Evolutionary conservation across 1,140 invertebrate species (phyloP).

Genomic region (Drosophila pectinifera): DNA sequence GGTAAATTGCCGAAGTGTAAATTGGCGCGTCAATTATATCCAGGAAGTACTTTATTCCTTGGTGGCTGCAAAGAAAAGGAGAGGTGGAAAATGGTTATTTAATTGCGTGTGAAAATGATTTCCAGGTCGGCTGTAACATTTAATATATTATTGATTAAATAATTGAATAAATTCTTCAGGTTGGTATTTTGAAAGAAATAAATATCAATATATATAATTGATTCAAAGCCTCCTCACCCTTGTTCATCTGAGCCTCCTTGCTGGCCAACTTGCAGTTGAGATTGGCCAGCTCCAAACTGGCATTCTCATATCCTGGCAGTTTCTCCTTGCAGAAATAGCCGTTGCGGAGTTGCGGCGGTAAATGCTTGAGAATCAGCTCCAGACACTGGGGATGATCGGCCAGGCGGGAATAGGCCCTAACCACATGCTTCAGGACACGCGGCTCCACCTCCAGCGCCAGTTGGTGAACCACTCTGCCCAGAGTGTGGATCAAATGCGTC

Average conservation of each 20-base stretch:
- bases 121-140: not conserved
- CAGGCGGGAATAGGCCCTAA: constrained; percentile 96
- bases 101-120: constrained; percentile 21
- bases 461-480: constrained; percentile 97
- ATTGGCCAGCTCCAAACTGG: not conserved
- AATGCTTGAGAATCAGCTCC: constrained; percentile 95
- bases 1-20: constrained; percentile 56
- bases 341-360: constrained; percentile 97
- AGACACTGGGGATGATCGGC: constrained; percentile 97
- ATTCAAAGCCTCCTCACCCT: not conserved
- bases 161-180: not conserved
- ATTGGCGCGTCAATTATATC: constrained; percentile 56
- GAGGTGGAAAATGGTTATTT: not conserved
- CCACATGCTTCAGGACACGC: constrained; percentile 97
- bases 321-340: constrained; percentile 94
- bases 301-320: constrained; percentile 64
- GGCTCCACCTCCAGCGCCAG: constrained; percentile 97
- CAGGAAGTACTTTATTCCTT: not conserved
- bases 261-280: constrained; percentile 27
- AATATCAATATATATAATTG: not conserved
- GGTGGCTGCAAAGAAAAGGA: not conserved
- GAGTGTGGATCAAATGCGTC: constrained; percentile 38
- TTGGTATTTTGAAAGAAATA: no score
- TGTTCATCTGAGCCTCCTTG: not conserved
- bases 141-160: constrained; percentile 1